phyloP scores from a whole-genome alignment of 1,140 invertebrate species.

The Ceratosolen solmsi region DNA sequence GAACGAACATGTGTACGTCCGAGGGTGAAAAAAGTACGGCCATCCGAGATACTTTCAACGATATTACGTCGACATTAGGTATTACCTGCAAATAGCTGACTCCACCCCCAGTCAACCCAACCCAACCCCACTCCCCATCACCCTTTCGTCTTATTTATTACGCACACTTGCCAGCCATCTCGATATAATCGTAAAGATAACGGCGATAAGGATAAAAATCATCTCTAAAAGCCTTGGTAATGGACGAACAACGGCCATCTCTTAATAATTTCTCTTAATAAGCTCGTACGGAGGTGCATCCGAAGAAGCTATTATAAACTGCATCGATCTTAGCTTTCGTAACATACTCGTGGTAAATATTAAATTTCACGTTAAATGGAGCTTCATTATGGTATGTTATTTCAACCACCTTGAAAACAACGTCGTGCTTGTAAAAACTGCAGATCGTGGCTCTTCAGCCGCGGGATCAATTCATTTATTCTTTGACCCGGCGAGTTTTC shows the following conservation, averaged over 20 bases:
- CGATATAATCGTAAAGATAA: background rate
- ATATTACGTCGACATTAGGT: slow-evolving; percentile 57
- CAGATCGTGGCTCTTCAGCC: background rate
- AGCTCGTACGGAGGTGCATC: background rate
- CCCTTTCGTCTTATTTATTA: background rate
- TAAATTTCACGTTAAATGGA: background rate
- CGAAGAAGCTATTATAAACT: background rate
- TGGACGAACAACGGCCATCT: background rate
- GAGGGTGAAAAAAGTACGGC: slow-evolving; percentile 29
- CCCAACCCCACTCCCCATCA: background rate
- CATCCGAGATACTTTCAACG: slow-evolving; percentile 58
- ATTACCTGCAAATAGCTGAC: slow-evolving; percentile 58
- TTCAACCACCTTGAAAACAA: background rate
- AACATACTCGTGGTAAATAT: background rate
- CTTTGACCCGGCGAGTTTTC: background rate
- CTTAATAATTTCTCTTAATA: slow-evolving; percentile 6
- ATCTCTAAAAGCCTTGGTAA: slow-evolving; percentile 37
- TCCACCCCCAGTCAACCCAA: background rate
- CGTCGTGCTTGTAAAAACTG: background rate
- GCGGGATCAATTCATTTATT: background rate
- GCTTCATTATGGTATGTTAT: background rate
- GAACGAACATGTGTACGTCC: too few species aligned
- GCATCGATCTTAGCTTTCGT: background rate
- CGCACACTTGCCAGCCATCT: background rate
- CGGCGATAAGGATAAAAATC: slow-evolving; percentile 35